A percentile compares a stretch with the other conserved stretches of the same genome.
Conservation (phyloP, 2,113 vertebrate species). For the Thryonomys swinderianus region DNA sequence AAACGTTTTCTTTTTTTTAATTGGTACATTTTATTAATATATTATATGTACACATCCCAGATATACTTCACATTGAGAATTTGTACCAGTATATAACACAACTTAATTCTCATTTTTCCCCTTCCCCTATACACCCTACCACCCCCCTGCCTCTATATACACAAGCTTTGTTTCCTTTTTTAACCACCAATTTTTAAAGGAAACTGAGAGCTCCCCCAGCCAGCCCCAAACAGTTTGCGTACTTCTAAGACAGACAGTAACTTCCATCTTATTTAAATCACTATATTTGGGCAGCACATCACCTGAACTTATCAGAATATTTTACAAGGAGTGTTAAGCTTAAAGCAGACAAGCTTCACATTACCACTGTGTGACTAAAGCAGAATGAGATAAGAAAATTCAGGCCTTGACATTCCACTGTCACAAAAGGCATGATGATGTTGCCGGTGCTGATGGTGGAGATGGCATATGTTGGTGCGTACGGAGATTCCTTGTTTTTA, state of each 20-base stretch:
- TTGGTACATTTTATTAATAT: no score
- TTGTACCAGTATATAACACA: no score
- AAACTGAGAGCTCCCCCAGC: not conserved
- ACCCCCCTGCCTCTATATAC: no score
- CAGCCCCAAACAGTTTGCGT: not conserved
- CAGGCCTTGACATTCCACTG: not conserved
- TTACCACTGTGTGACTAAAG: not conserved
- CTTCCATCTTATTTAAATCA: not conserved
- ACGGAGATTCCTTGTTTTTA: not conserved
- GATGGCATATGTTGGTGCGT: no score
- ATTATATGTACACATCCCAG: no score
- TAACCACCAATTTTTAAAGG: no score
- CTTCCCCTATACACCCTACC: no score
- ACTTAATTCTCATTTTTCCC: no score
- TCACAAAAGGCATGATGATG: not conserved
- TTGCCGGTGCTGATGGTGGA: no score
- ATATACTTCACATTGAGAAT: no score
- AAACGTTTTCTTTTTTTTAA: not conserved
- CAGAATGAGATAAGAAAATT: not conserved
- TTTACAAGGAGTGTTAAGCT: slow-evolving; percentile 8
- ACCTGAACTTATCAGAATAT: not conserved
- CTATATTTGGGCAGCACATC: not conserved
- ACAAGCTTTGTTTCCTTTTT: no score
- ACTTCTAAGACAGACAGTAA: not conserved
- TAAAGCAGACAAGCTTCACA: not conserved